Evolutionary conservation across 2,797 vertebrate species (phyloP).

Genomic region (Danio jaintianensis): DNA sequence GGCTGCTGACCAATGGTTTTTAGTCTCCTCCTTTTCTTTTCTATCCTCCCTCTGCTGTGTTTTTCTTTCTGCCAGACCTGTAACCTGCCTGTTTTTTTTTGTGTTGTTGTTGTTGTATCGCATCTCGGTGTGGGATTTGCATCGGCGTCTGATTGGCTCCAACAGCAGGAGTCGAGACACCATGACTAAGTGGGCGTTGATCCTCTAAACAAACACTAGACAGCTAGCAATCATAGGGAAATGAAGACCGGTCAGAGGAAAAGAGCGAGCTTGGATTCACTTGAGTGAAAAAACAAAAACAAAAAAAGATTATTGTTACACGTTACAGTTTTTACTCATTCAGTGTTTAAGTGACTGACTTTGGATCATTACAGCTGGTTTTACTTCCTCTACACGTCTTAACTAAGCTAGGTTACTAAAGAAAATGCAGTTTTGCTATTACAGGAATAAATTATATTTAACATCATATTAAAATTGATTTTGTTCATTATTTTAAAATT

Average conservation of each 20-base stretch:
- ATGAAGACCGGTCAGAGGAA: conserved; percentile 16
- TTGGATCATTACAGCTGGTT: neutral
- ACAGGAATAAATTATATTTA: too few relatives aligned
- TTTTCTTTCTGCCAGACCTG: neutral
- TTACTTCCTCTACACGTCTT: neutral
- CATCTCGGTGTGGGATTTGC: conserved; percentile 48
- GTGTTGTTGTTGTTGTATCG: conserved; percentile 41
- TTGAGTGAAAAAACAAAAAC: too few relatives aligned
- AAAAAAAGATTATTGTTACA: conserved; percentile 14
- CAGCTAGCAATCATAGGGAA: conserved; percentile 34
- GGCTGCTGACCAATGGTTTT: conserved; percentile 69
- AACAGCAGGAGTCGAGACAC: conserved; percentile 39
- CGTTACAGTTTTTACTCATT: conserved; percentile 7
- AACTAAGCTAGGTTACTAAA: too few relatives aligned
- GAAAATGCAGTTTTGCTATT: too few relatives aligned
- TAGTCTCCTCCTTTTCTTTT: conserved; percentile 57
- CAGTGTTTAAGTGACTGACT: conserved; percentile 4
- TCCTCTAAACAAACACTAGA: conserved; percentile 44
- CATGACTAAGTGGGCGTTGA: conserved; percentile 50
- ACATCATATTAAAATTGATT: too few relatives aligned
- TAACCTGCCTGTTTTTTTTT: conserved; percentile 50
- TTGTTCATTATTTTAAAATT: too few relatives aligned
- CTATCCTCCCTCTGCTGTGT: conserved; percentile 47
- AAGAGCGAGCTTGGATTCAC: conserved; percentile 19
- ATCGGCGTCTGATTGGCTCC: conserved; percentile 44